Percentiles rank a stretch among this genome's conserved stretches.
These are phyloP conservation scores for Lipophrys pholis DNA, from an alignment of 2,113 vertebrate genomes.

Conservation along the genomic window DNA sequence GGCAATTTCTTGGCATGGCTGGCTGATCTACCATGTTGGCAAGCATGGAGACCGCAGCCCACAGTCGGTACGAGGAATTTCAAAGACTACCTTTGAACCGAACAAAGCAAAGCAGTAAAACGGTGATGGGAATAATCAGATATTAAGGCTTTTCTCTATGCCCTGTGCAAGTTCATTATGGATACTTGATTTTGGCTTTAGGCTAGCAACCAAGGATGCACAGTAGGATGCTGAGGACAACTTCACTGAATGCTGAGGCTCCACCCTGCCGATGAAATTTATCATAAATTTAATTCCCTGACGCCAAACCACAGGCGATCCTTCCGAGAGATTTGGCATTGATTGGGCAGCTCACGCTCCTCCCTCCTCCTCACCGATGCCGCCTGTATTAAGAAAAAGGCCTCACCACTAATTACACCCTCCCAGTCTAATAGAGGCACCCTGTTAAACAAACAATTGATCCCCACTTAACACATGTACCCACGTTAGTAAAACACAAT, in stretches of 20 bases:
- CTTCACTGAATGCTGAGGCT: conserved; percentile 74
- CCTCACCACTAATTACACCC: conserved; percentile 87
- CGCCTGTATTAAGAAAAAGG: conserved; percentile 77
- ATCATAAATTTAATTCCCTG: conserved; percentile 81
- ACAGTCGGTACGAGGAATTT: conserved; percentile 76
- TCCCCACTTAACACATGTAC: conserved; percentile 86
- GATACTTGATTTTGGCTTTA: conserved; percentile 81
- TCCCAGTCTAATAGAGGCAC: conserved; percentile 86
- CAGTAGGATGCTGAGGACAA: conserved; percentile 79
- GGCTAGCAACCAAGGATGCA: conserved; percentile 78
- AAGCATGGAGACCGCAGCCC: conserved; percentile 57
- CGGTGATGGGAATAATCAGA: conserved; percentile 82
- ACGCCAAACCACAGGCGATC: conserved; percentile 77
- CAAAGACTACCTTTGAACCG: conserved; percentile 80
- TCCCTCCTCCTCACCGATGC: conserved; percentile 56
- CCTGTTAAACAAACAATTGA: conserved; percentile 89
- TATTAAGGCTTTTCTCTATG: conserved; percentile 80
- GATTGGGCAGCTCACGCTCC: conserved; percentile 73
- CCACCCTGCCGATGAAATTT: conserved; percentile 73
- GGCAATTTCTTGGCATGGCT: conserved; percentile 73
- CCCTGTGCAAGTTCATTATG: conserved; percentile 79
- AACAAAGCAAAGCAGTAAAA: conserved; percentile 83
- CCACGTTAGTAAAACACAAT: conserved; percentile 88
- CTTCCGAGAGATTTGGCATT: conserved; percentile 81
- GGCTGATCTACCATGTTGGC: conserved; percentile 66